Conservation (phyloP, 2,113 vertebrate genomes). For the Megaceryle maxima region DNA sequence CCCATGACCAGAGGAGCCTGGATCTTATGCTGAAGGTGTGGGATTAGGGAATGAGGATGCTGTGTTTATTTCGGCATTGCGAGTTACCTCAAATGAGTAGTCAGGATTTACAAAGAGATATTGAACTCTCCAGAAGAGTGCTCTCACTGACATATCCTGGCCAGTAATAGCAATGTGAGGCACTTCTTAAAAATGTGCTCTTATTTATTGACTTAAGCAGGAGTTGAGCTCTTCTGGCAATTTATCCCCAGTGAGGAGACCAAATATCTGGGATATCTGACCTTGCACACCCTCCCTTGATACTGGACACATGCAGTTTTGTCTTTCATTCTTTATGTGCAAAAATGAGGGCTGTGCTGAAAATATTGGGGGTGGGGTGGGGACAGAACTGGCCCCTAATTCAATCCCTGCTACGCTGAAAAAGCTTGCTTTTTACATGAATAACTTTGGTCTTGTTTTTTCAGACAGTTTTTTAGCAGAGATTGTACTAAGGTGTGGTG, state of each 20-base stretch:
- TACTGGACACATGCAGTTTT: neutral
- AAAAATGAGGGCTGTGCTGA: neutral
- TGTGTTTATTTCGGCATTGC: neutral
- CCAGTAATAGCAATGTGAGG: neutral
- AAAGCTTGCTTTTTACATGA: neutral
- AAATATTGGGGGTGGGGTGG: neutral
- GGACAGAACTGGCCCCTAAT: neutral
- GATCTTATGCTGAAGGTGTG: neutral
- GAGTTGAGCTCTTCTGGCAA: neutral
- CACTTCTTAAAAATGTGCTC: neutral
- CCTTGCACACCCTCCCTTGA: neutral
- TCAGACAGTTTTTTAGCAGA: neutral
- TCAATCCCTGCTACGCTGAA: neutral
- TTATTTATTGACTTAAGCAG: neutral
- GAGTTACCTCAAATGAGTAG: neutral
- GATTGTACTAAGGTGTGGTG: neutral
- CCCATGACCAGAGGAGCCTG: rapidly evolving
- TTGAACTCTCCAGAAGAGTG: neutral
- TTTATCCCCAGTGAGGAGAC: neutral
- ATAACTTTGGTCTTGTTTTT: neutral
- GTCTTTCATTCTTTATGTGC: neutral
- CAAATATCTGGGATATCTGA: neutral
- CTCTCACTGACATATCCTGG: neutral
- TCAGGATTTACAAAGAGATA: neutral
- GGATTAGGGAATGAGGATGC: neutral